phyloP scores from a whole-genome alignment of 1,140 invertebrate genomes.

The Drosophila novamexicana region DNA sequence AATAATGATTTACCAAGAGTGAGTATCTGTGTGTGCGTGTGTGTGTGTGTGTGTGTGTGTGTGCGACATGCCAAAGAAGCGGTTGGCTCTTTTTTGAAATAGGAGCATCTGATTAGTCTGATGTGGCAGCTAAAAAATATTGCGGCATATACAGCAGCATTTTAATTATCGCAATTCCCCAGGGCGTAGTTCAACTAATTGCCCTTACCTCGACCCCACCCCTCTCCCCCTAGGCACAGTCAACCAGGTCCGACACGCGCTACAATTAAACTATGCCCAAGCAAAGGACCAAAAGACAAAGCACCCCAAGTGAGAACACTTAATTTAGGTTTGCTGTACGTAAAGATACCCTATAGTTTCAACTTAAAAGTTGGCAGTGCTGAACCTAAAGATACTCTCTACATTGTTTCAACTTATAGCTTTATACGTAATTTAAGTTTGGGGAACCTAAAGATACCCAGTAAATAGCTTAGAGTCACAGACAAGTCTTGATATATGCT shows the following conservation, averaged over 20 bases:
- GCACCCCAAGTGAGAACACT: conserved; percentile 11
- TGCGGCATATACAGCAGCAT: conserved; percentile 78
- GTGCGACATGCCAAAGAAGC: conserved; percentile 26
- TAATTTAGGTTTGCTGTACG: neutral
- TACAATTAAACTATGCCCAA: conserved; percentile 80
- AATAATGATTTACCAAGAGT: conserved; percentile 64
- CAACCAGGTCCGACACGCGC: conserved; percentile 26
- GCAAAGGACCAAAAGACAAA: conserved; percentile 32
- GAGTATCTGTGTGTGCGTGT: conserved; percentile 6
- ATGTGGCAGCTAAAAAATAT: conserved; percentile 74
- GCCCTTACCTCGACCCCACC: conserved; percentile 43
- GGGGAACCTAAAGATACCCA: neutral
- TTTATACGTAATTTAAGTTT: neutral
- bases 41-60: conserved; percentile 4
- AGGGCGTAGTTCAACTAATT: conserved; percentile 78
- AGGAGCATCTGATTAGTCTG: conserved; percentile 78
- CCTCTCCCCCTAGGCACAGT: neutral
- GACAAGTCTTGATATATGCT: neutral
- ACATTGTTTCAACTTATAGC: neutral
- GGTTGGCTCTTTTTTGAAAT: conserved; percentile 63
- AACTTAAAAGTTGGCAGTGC: neutral
- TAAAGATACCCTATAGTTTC: neutral
- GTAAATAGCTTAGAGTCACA: neutral
- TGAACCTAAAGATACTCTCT: neutral
- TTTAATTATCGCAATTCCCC: conserved; percentile 80